Percentiles rank a stretch among this genome's conserved stretches.
phyloP scores from a whole-genome alignment of 1,140 invertebrate genomes.

The Saccostrea glomerata region DNA sequence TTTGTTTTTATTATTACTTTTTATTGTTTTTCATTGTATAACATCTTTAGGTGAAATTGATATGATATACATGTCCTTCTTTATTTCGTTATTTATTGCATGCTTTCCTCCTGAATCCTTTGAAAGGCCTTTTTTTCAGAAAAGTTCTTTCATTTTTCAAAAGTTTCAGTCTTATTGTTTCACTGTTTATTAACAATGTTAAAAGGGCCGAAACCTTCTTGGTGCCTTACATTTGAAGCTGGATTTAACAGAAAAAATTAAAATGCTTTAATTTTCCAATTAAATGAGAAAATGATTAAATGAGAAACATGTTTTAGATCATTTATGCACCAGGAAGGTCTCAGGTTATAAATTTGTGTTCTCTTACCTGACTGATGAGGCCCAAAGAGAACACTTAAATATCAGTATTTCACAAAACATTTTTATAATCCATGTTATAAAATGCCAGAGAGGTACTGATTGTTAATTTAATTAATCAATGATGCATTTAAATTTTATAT shows the following conservation, averaged over 20 bases:
- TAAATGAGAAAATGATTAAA: too few relatives aligned
- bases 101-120: neutral
- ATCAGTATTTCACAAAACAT: neutral
- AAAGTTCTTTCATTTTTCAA: neutral
- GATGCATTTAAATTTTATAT: too few relatives aligned
- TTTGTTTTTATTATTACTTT: too few relatives aligned
- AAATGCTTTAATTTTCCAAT: too few relatives aligned
- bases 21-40: neutral
- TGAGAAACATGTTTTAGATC: neutral
- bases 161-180: neutral
- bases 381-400: slow-evolving; percentile 15
- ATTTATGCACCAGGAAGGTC: neutral
- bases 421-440: too few relatives aligned
- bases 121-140: slow-evolving; percentile 1
- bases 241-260: too few relatives aligned
- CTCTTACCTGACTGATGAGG: slow-evolving; percentile 19
- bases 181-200: neutral
- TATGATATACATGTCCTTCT: neutral
- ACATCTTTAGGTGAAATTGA: neutral
- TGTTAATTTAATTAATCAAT: too few relatives aligned
- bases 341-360: slow-evolving; percentile 13
- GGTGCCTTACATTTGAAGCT: neutral
- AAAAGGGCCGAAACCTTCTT: slow-evolving; percentile 13
- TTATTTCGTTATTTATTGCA: neutral
- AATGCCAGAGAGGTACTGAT: too few relatives aligned